Conservation (phyloP, 1,140 invertebrate species). For the Phymorhynchus buccinoides region DNA sequence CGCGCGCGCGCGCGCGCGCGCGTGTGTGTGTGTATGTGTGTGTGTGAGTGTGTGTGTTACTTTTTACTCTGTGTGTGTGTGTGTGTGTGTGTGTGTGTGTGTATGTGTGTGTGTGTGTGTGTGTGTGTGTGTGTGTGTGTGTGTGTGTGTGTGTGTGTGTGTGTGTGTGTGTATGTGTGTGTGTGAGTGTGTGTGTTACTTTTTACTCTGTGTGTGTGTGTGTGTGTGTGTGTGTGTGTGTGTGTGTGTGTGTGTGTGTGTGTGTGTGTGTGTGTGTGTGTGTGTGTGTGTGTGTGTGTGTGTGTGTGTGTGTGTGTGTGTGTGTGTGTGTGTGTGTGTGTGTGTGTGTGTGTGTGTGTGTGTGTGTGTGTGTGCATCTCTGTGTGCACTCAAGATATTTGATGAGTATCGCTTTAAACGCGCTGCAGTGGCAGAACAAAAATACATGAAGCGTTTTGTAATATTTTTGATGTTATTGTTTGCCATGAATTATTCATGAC, state of each 20-base stretch:
- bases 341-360: background rate
- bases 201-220: background rate
- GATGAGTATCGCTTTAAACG: no score
- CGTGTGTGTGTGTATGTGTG: background rate
- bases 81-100: conserved; percentile 3
- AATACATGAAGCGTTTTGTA: no score
- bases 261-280: background rate
- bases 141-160: background rate
- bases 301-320: background rate
- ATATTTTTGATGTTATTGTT: no score
- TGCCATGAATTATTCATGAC: no score
- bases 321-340: conserved; percentile 12
- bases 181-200: background rate
- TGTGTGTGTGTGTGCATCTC: background rate
- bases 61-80: background rate
- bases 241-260: background rate
- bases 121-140: background rate
- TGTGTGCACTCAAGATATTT: no score
- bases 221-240: background rate
- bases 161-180: background rate
- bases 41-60: background rate
- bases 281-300: background rate
- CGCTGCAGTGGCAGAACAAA: no score
- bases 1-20: background rate
- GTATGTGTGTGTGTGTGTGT: background rate